These are phyloP conservation scores for Pyrochroa serraticornis DNA, from an alignment of 2,888 invertebrate genomes.

Conservation along the genomic window DNA sequence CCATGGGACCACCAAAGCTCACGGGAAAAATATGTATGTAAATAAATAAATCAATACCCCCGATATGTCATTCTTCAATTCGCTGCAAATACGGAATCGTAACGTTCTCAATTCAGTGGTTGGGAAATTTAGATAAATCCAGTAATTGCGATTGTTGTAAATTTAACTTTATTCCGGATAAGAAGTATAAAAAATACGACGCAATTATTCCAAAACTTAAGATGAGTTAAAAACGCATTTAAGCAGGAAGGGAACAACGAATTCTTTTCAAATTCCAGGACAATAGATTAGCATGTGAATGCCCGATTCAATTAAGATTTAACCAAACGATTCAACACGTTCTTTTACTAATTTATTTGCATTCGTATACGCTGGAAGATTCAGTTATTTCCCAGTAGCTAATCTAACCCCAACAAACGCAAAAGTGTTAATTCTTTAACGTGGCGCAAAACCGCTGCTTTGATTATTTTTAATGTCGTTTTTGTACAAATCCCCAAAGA, in stretches of 20 bases:
- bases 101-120: neutral
- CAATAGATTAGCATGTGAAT: neutral
- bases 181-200: neutral
- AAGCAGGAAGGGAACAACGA: neutral
- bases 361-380: neutral
- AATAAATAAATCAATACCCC: conserved; percentile 35
- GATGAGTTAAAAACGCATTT: neutral
- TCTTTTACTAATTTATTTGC: neutral
- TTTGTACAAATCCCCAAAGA: neutral
- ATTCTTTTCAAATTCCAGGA: neutral
- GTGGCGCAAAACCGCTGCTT: too few relatives aligned
- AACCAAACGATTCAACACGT: neutral
- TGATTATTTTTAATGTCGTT: neutral
- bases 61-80: conserved; percentile 24
- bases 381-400: neutral
- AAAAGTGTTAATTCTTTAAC: too few relatives aligned
- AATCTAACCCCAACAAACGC: too few relatives aligned
- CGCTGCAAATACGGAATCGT: conserved; percentile 11
- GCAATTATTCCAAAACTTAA: neutral
- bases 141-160: neutral
- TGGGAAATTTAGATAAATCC: neutral
- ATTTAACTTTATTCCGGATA: neutral
- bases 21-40: conserved; percentile 37
- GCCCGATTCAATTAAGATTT: neutral
- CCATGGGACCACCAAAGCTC: conserved; percentile 31